These are phyloP conservation scores for Pelecanus crispus DNA, from an alignment of 2,113 vertebrate genomes.

Conservation along the genomic window DNA sequence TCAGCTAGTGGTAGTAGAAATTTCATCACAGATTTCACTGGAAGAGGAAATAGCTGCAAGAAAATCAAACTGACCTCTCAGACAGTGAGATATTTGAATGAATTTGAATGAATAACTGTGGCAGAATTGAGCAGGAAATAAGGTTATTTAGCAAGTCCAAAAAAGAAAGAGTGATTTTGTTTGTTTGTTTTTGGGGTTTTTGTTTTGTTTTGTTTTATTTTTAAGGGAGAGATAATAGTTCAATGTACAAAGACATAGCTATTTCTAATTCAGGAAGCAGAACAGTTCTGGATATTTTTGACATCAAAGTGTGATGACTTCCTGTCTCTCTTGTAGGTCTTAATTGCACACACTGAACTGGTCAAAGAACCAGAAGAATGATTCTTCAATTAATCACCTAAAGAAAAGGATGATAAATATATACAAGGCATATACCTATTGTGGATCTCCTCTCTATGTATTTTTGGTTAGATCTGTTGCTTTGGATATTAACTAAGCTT, in stretches of 20 bases:
- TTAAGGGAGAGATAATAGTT: neutral
- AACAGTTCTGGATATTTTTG: neutral
- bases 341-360: neutral
- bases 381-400: neutral
- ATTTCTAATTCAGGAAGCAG: neutral
- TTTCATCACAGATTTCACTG: neutral
- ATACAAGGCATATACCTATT: neutral
- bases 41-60: neutral
- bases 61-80: neutral
- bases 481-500: neutral
- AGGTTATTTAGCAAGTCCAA: neutral
- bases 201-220: neutral
- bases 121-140: neutral
- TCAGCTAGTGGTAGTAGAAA: neutral
- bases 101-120: neutral
- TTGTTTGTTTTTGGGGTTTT: neutral
- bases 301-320: neutral
- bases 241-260: neutral
- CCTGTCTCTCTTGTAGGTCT: neutral
- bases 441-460: neutral
- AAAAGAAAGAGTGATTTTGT: neutral
- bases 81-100: neutral
- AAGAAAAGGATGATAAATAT: neutral
- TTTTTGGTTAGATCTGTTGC: slow-evolving; percentile 1
- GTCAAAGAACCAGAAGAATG: neutral